phyloP scores from a whole-genome alignment of 2,113 vertebrate genomes.

The Solenodon paradoxus region DNA sequence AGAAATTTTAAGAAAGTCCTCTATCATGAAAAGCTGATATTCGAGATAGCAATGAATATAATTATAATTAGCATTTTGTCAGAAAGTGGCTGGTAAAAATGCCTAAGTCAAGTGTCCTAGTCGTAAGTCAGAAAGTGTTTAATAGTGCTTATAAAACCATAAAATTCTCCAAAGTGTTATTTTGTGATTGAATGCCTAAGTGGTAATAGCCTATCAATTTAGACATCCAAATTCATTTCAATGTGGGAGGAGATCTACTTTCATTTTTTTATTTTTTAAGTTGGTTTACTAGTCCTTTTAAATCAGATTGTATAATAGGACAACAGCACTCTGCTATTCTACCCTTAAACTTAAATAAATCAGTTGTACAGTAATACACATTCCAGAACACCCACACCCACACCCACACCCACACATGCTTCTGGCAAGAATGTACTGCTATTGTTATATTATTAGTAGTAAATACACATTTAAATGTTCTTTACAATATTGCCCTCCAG shows the following conservation, averaged over 20 bases:
- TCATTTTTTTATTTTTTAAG: neutral
- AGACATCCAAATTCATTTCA: neutral
- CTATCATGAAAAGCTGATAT: neutral
- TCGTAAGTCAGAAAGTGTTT: neutral
- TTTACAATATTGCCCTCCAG: neutral
- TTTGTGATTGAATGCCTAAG: neutral
- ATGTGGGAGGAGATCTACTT: neutral
- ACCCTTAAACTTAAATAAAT: neutral
- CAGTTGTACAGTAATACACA: neutral
- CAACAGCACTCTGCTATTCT: neutral
- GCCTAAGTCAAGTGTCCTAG: neutral
- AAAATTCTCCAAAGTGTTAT: neutral
- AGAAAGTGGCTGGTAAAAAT: neutral
- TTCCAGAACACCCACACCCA: neutral
- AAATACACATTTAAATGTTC: neutral
- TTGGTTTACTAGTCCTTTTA: neutral
- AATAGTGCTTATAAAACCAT: neutral
- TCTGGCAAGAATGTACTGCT: neutral
- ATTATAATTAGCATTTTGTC: neutral
- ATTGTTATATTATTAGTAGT: neutral
- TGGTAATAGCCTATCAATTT: neutral
- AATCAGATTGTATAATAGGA: neutral
- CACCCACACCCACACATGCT: neutral
- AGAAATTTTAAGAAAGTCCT: neutral
- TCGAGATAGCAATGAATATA: neutral